phyloP scores from a whole-genome alignment of 2,113 vertebrate genomes.

The Centropus bengalensis region DNA sequence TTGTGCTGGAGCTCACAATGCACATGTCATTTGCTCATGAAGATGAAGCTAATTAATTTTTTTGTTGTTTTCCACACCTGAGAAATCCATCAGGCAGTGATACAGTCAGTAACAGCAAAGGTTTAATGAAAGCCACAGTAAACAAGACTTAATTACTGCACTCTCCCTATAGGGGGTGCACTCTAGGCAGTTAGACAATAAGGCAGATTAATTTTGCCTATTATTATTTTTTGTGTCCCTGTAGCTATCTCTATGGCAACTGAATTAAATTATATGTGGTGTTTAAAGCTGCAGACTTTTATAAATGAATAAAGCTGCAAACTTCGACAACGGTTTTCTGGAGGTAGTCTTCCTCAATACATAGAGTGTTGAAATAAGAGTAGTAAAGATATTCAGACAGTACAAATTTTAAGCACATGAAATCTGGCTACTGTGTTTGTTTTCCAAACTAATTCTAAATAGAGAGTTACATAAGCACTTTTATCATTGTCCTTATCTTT shows the following conservation, averaged over 20 bases:
- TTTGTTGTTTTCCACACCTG: conserved; percentile 62
- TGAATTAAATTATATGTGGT: conserved; percentile 41
- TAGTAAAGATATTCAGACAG: background rate
- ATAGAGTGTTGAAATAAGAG: background rate
- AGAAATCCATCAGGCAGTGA: conserved; percentile 62
- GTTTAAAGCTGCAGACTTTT: conserved; percentile 33
- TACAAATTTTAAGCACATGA: background rate
- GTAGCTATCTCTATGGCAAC: conserved; percentile 73
- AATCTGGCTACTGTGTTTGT: background rate
- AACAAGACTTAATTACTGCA: conserved; percentile 73
- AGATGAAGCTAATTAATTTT: conserved; percentile 58
- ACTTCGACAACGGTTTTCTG: background rate
- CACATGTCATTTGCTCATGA: background rate
- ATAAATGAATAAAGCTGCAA: conserved; percentile 37
- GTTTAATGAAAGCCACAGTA: conserved; percentile 51
- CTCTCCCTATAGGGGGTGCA: conserved; percentile 59
- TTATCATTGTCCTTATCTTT: background rate
- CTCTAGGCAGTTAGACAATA: conserved; percentile 57
- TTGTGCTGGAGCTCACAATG: conserved; percentile 5
- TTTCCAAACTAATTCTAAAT: background rate
- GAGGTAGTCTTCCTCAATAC: background rate
- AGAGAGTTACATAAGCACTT: background rate
- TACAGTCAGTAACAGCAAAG: conserved; percentile 64
- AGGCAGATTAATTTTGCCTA: conserved; percentile 67
- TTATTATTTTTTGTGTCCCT: conserved; percentile 53